Evolutionary conservation across 2,888 invertebrate genomes (phyloP), one percentile per base, ranked within the genome.

Genomic region (Lasioglossum leucozonium): DNA sequence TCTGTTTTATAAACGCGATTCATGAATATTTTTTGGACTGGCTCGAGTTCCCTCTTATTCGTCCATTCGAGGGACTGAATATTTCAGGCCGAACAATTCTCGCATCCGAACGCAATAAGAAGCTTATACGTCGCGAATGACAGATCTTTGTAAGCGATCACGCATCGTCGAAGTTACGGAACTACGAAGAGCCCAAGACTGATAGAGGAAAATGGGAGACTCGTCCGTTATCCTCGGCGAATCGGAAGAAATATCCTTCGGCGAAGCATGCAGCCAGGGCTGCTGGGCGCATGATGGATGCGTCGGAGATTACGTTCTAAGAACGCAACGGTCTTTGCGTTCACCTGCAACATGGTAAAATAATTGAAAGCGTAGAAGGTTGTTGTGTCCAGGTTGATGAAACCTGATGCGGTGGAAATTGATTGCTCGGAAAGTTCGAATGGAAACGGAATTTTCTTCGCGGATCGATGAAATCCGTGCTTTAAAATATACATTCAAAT

Each of bases 281-380:
- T 82, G 72, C 72, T n/a, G 47, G 44, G 65, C 72, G 72, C 55
- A 76, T 83, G 83, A 83, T 83, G 83, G 83, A 83, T 83, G 83
- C 82, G 55, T 81, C 72, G 72, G 82, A 76, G 82, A 83, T 83
- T 83, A 83, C 83, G 65, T 42, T 72, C 72, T 55, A 81, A 83
- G 82, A 67, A 82, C 62, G 51, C 71, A 11, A 26, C 76, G 83
- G 81, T 83, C 82, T 81, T 81, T 40, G 30, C 82, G 76, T 72
- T 81, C n/a, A 30, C 65, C 51, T 37, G 72, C 42, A 67, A 73
- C 83, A 76, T 65, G 67, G 44, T 16, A 81, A 65, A 83, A 81
- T 83, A 83, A 83, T 83, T 83, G 83, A 81, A 83, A 76, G 76
- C 75, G 44, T 75, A 42, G 55, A 82, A 67, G 76, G 65, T 72